Base-by-base conservation (phyloP, 2,888 invertebrate species). In the Lydus trimaculatus region DNA sequence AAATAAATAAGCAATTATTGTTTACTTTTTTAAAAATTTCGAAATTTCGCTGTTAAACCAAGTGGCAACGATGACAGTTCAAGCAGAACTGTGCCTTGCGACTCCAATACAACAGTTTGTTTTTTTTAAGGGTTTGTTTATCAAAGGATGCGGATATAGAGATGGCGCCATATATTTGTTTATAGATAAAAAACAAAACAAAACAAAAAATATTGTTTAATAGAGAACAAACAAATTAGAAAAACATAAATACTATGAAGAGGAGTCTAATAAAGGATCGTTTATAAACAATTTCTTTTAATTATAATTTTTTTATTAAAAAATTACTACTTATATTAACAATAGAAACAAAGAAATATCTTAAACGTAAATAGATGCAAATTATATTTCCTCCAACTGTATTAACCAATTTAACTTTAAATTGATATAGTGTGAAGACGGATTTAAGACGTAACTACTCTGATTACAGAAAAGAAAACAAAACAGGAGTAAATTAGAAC, bases 21-120 rank as follows among this genome's bases (percentile, higher is more conserved):
- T 20, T 52, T 52, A 25, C 13, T 48, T 48, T 17, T n/a, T 13
- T 15, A 15, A 33, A 8, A 33, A 33, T 39, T 39, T n/a, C 5
- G n/a, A n/a, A 43, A 43, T n/a, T 43, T 43, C 17, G 1, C 13
- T 4, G 13, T 52, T 13, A 3, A 52, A 52, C 52, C 52, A 52
- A 52, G 25, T 13, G 52, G 52, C 52, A 70, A 58, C 63, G 64
- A 52, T 67, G 70, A 66, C 67, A 70, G 67, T 72, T 69, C 67
- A 69, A 70, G 68, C 67, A 67, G 70, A 72, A 72, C 72, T 72
- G 72, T 70, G 70, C 60, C 72, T 65, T 67, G 72, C 70, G 70
- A 70, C 65, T 69, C 11, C 66, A 66, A 66, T 72, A 67, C 67
- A 69, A 67, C 71, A 61, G 67, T 71, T 71, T 71, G 65, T 67